Conservation (phyloP, 2,797 vertebrate genomes). For the Chelon auratus region DNA sequence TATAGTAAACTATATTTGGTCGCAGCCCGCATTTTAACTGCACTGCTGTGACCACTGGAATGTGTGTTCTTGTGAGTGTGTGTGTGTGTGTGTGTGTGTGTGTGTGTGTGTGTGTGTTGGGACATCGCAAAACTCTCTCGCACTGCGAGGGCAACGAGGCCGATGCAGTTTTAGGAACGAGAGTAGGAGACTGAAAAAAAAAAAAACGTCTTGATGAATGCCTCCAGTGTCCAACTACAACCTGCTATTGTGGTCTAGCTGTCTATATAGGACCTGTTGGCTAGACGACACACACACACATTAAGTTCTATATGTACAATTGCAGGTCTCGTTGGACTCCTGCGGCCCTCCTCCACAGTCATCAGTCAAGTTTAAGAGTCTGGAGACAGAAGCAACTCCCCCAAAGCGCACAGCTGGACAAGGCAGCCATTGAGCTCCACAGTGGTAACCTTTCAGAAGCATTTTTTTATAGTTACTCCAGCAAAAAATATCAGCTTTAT, state of each 20-base stretch:
- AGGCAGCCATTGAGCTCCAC: constrained; percentile 58
- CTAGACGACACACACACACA: constrained; percentile 23
- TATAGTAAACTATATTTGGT: constrained; percentile 21
- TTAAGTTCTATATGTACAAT: constrained; percentile 48
- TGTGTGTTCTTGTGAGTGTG: constrained; percentile 36
- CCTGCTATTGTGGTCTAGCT: constrained; percentile 74
- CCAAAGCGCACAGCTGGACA: constrained; percentile 62
- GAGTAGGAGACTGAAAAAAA: constrained; percentile 17
- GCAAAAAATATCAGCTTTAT: constrained; percentile 21
- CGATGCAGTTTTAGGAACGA: constrained; percentile 43
- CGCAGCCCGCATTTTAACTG: constrained; percentile 42
- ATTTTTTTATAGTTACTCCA: constrained; percentile 35
- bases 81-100: constrained; percentile 6
- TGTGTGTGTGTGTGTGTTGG: constrained; percentile 3
- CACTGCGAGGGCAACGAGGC: constrained; percentile 38
- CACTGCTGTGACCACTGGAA: constrained; percentile 49
- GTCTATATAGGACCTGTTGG: constrained; percentile 66
- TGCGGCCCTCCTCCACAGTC: constrained; percentile 61
- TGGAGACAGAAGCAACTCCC: constrained; percentile 54
- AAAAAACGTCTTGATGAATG: constrained; percentile 70
- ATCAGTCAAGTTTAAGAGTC: constrained; percentile 72
- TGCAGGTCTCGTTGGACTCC: constrained; percentile 58
- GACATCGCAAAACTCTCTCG: constrained; percentile 27
- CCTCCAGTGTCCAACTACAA: constrained; percentile 69
- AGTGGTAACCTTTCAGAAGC: constrained; percentile 30